Evolutionary conservation across 1,140 invertebrate species (phyloP).

Genomic region (Oedothorax gibbosus): DNA sequence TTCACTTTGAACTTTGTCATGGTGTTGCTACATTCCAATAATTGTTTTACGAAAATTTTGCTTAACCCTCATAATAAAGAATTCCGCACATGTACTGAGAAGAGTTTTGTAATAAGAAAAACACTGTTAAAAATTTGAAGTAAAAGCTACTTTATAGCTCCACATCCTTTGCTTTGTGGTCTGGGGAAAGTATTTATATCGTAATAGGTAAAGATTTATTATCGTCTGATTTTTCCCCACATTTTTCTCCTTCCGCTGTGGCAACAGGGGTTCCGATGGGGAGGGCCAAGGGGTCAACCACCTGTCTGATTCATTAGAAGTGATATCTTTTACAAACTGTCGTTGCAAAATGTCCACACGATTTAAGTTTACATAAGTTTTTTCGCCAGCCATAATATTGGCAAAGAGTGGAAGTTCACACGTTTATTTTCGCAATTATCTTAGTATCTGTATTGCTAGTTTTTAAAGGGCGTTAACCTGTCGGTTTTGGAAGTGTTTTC

Average conservation of each 20-base stretch:
- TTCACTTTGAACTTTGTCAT: no score
- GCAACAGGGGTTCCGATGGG: background rate
- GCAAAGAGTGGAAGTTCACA: no score
- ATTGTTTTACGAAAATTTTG: no score
- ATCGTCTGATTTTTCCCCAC: background rate
- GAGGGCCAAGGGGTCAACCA: background rate
- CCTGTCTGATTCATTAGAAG: background rate
- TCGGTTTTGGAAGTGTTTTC: no score
- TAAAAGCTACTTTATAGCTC: background rate
- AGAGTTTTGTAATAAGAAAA: no score
- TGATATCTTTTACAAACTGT: background rate
- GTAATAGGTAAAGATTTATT: slow-evolving; percentile 25
- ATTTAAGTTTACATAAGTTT: background rate
- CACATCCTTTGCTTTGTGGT: background rate
- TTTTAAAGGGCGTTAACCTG: no score
- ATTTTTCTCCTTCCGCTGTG: slow-evolving; percentile 1
- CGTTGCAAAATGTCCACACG: background rate
- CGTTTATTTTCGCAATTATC: background rate
- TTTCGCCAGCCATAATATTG: no score
- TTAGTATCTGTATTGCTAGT: background rate
- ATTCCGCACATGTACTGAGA: no score
- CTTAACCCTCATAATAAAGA: no score
- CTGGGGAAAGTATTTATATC: background rate
- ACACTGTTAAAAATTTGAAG: no score
- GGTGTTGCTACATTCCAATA: no score